phyloP scores from a whole-genome alignment of 2,888 invertebrate genomes.

The Orthosia gothica region DNA sequence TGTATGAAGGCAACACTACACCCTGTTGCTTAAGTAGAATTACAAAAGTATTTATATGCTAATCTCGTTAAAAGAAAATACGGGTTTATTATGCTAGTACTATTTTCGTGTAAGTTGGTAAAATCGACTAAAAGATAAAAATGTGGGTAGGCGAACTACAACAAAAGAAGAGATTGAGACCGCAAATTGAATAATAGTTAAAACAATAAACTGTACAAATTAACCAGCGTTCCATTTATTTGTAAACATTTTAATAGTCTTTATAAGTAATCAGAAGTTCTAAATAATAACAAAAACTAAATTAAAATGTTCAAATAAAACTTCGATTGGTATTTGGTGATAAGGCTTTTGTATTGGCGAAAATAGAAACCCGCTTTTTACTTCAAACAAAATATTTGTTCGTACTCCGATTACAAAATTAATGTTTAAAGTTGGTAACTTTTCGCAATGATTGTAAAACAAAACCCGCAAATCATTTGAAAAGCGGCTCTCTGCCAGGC shows the following conservation, averaged over 20 bases:
- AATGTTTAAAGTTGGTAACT: constrained; percentile 69
- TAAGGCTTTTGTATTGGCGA: constrained; percentile 50
- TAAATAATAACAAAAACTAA: constrained; percentile 40
- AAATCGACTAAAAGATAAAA: constrained; percentile 22
- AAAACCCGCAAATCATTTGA: constrained; percentile 75
- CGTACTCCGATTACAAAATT: constrained; percentile 66
- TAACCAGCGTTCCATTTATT: constrained; percentile 1
- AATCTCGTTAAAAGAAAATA: constrained; percentile 30
- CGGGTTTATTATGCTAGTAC: constrained; percentile 19
- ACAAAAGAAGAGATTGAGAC: not conserved
- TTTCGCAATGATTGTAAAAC: constrained; percentile 71
- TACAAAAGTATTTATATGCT: constrained; percentile 40
- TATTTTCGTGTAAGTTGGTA: constrained; percentile 18
- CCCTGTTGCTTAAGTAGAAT: constrained; percentile 28
- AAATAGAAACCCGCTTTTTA: constrained; percentile 52
- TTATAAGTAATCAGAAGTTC: constrained; percentile 33
- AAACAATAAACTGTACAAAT: constrained; percentile 17
- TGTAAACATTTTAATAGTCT: constrained; percentile 33
- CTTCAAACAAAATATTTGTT: constrained; percentile 64
- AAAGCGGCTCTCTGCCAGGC: constrained; percentile 73
- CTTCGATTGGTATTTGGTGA: constrained; percentile 34
- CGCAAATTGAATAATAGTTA: constrained; percentile 2
- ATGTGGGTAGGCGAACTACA: not conserved
- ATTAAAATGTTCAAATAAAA: constrained; percentile 32
- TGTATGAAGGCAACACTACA: constrained; percentile 30